These are phyloP conservation scores for Micropoecilia bifurca DNA, from an alignment of 2,797 vertebrate genomes.

Conservation along the genomic window DNA sequence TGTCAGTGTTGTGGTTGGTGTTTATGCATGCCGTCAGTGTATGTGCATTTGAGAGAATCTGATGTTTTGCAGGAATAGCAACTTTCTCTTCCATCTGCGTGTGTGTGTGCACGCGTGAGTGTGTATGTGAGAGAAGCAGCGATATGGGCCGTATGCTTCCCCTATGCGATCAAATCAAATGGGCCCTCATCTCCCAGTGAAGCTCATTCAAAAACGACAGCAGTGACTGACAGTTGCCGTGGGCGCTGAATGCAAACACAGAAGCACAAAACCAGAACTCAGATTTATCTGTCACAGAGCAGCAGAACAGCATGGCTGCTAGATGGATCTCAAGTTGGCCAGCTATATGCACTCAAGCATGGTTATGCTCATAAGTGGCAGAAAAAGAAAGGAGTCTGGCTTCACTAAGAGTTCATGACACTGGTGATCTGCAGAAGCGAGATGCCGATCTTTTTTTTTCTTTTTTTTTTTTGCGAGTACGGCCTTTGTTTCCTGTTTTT, in stretches of 20 bases:
- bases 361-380: slow-evolving; percentile 34
- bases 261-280: slow-evolving; percentile 50
- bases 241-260: slow-evolving; percentile 58
- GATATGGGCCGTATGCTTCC: slow-evolving; percentile 66
- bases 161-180: slow-evolving; percentile 75
- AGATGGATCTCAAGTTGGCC: slow-evolving; percentile 53
- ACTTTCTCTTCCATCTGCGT: slow-evolving; percentile 40
- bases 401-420: slow-evolving; percentile 36
- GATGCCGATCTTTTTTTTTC: slow-evolving; percentile 27
- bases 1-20: slow-evolving; percentile 20
- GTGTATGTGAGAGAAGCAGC: slow-evolving; percentile 48
- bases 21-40: slow-evolving; percentile 30
- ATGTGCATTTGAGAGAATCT: slow-evolving; percentile 47
- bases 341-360: slow-evolving; percentile 53
- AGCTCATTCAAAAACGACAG: slow-evolving; percentile 68
- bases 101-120: slow-evolving; percentile 24
- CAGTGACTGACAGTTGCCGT: slow-evolving; percentile 74
- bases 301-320: slow-evolving; percentile 48
- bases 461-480: not conserved
- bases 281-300: slow-evolving; percentile 61
- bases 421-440: slow-evolving; percentile 50
- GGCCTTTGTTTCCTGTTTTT: slow-evolving; percentile 53
- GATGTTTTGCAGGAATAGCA: slow-evolving; percentile 58
- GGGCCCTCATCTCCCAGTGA: slow-evolving; percentile 67
- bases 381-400: slow-evolving; percentile 38